Base-by-base conservation (phyloP, 30 jellyfish, hydroid and myxozoan genomes). In the Pseudorhiza aurosa region DNA sequence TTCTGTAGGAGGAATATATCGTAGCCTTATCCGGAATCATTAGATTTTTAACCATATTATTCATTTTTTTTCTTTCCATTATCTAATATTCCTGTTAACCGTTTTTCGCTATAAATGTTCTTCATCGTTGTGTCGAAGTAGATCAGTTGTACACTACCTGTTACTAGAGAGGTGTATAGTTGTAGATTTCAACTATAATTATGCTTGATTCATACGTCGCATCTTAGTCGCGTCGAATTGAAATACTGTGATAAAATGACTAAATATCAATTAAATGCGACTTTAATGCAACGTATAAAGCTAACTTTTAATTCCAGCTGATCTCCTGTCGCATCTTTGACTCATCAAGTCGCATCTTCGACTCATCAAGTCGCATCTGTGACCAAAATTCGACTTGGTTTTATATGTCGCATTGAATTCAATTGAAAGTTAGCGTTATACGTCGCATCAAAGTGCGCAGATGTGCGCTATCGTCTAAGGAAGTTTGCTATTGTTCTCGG, bases 271-370 rank as follows among this genome's bases (percentile, higher is more conserved):
- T 57, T 9, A 57, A 57, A 57, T 57, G 18, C 44, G 71, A 4
- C 71, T 57, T 8, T 29, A 8, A 57, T 57, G 39, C 71, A 39
- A 22, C 71, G 71, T 57, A 57, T 57, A 57, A 57, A 57, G 39
- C 71, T 39, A 57, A 57, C 71, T 7, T 57, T 57, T 57, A 21
- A 57, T 29, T 57, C 71, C 71, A 57, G 71, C 25, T 15, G n/a
- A 57, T 8, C 39, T 10, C 25, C 71, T 2, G 39, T 57, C 71
- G 26, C 71, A 57, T 57, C 71, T 57, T 21, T 15, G 44, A 57
- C 71, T 57, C 25, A 57, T 21, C 71, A 57, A 57, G 71, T 57
- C 71, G 71, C 71, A 25, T 57, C 71, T 57, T 25, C n/a, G 44
- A 57, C 71, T 57, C 25, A 57, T 21, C 71, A 57, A 57, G 71